Conservation (phyloP, 2,797 vertebrate genomes). For the Stomatorhinus walkeri region DNA sequence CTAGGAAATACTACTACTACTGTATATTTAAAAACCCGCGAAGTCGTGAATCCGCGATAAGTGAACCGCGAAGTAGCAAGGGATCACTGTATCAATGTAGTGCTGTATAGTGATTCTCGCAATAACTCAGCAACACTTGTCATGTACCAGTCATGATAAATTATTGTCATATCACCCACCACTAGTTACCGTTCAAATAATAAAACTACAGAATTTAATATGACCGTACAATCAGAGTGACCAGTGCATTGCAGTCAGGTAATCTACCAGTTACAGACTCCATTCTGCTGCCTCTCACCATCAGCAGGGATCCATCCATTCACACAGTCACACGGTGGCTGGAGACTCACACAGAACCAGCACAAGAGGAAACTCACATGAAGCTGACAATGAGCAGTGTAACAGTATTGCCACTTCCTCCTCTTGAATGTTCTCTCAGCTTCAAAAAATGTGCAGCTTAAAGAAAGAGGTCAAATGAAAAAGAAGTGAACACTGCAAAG, state of each 20-base stretch:
- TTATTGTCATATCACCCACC: background rate
- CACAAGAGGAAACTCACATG: slow-evolving; percentile 63
- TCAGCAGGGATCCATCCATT: background rate
- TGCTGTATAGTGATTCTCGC: background rate
- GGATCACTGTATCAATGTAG: too few species aligned
- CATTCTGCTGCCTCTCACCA: background rate
- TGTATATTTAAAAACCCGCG: too few species aligned
- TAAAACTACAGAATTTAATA: background rate
- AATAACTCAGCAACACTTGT: background rate
- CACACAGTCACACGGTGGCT: background rate
- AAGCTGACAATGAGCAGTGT: slow-evolving; percentile 81
- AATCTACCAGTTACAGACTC: background rate
- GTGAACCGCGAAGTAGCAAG: too few species aligned
- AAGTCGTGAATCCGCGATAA: too few species aligned
- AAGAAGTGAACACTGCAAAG: background rate
- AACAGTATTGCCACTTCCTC: slow-evolving; percentile 63
- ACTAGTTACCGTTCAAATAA: background rate
- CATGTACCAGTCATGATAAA: background rate
- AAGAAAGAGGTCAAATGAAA: slow-evolving; percentile 31
- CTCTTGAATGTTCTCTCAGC: slow-evolving; percentile 51
- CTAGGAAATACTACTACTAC: too few species aligned
- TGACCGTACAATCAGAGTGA: background rate
- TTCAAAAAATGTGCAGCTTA: slow-evolving; percentile 56
- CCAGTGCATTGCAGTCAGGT: too few species aligned
- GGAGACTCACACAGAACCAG: background rate